A percentile compares a stretch with the other conserved stretches of the same genome.
Conservation (phyloP, 2,797 vertebrate species). For the Rachycentron canadum region DNA sequence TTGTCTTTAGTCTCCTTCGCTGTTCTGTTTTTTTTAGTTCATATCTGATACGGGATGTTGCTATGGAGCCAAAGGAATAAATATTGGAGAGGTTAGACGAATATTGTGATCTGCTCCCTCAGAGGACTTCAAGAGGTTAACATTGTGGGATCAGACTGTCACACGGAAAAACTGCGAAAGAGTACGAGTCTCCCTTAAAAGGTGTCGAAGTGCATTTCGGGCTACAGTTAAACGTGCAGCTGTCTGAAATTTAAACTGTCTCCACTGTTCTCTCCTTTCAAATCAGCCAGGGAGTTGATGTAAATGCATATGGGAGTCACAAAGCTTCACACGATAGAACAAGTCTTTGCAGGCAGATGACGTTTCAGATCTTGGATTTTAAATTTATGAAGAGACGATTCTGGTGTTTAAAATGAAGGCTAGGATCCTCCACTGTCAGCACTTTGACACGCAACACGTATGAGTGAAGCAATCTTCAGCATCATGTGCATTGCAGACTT, state of each 20-base stretch:
- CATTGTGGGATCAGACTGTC: conserved; percentile 38
- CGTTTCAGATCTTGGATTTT: conserved; percentile 54
- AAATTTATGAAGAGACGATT: conserved; percentile 30
- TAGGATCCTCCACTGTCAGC: conserved; percentile 31
- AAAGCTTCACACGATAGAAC: conserved; percentile 43
- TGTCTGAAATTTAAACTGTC: conserved; percentile 53
- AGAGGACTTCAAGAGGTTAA: conserved; percentile 34
- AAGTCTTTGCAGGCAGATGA: conserved; percentile 48
- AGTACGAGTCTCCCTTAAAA: conserved; percentile 11
- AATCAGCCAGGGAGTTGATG: conserved; percentile 46
- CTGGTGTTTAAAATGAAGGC: conserved; percentile 31
- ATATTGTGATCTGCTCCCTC: conserved; percentile 24
- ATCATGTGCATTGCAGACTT: conserved; percentile 20
- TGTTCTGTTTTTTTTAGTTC: conserved; percentile 3
- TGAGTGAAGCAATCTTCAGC: conserved; percentile 31
- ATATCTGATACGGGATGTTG: conserved; percentile 42
- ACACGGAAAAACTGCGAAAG: conserved; percentile 27
- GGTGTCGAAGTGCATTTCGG: conserved; percentile 21
- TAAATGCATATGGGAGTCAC: conserved; percentile 32
- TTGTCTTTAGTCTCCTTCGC: conserved; percentile 9
- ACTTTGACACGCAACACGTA: conserved; percentile 25
- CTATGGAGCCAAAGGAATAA: conserved; percentile 43
- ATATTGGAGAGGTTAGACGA: conserved; percentile 24
- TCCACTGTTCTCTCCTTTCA: conserved; percentile 34
- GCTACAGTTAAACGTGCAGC: conserved; percentile 45